phyloP scores from a whole-genome alignment of 2,113 vertebrate genomes.

The Anhinga rufa region DNA sequence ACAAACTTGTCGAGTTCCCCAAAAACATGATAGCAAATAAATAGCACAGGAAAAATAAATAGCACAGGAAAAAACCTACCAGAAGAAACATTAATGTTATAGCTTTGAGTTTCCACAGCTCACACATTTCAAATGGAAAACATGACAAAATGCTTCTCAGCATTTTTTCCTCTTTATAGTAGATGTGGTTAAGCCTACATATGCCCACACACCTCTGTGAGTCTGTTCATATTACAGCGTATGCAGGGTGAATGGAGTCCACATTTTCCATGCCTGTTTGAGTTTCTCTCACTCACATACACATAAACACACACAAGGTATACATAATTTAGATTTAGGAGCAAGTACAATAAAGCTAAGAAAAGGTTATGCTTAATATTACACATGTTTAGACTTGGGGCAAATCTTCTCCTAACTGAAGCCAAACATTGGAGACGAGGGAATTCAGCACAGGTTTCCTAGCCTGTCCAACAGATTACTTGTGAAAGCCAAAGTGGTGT shows the following conservation, averaged over 20 bases:
- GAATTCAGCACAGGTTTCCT: conserved; percentile 43
- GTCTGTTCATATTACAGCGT: not conserved
- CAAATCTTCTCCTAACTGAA: conserved; percentile 21
- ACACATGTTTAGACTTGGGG: conserved; percentile 40
- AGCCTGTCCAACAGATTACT: conserved; percentile 42
- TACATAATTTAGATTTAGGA: conserved; percentile 44
- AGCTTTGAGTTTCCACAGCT: conserved; percentile 53
- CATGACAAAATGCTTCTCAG: conserved; percentile 41
- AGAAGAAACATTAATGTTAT: conserved; percentile 41
- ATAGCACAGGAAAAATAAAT: conserved; percentile 66
- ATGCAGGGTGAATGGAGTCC: not conserved
- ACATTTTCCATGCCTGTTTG: conserved; percentile 28
- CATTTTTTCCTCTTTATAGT: not conserved
- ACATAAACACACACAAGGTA: conserved; percentile 29
- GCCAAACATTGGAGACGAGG: not conserved
- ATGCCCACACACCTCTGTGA: conserved; percentile 29
- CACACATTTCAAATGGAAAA: conserved; percentile 50
- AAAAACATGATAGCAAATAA: conserved; percentile 67
- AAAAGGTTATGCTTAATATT: conserved; percentile 24
- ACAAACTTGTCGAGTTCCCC: conserved; percentile 60
- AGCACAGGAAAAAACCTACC: conserved; percentile 44
- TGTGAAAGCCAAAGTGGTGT: conserved; percentile 47
- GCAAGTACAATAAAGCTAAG: conserved; percentile 22
- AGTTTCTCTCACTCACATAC: not conserved
- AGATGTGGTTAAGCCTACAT: conserved; percentile 26